Conservation (phyloP, 1,140 invertebrate species). For the Drosophila sechellia region DNA sequence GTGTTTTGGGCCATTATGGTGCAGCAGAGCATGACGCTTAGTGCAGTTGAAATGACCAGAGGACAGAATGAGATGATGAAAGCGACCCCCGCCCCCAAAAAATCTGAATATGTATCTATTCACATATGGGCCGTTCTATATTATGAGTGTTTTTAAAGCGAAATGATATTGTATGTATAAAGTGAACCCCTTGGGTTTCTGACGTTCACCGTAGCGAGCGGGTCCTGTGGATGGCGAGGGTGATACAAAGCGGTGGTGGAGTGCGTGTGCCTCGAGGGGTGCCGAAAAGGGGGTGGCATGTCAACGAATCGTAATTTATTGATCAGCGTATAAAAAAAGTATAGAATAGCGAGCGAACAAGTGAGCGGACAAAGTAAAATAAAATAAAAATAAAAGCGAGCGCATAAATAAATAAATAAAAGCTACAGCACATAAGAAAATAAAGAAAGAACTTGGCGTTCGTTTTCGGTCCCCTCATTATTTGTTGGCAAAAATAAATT, state of each 20-base stretch:
- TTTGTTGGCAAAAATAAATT: conserved; percentile 75
- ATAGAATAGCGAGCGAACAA: conserved; percentile 16
- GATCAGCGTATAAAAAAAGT: conserved; percentile 53
- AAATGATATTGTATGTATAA: background rate
- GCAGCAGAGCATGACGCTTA: conserved; percentile 64
- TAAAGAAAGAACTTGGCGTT: conserved; percentile 16
- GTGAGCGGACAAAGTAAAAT: conserved; percentile 27
- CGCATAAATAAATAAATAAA: conserved; percentile 50
- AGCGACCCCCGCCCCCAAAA: background rate
- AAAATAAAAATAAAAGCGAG: conserved; percentile 40
- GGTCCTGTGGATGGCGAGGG: background rate
- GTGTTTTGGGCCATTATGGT: conserved; percentile 69
- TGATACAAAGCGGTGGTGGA: background rate
- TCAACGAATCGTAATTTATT: conserved; percentile 78
- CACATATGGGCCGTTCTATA: background rate
- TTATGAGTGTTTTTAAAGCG: background rate
- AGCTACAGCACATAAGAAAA: conserved; percentile 8
- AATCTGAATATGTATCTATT: background rate
- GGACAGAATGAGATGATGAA: conserved; percentile 5
- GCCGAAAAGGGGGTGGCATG: conserved; percentile 58
- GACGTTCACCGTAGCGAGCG: background rate
- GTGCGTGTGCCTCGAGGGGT: conserved; percentile 22
- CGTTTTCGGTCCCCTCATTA: conserved; percentile 38
- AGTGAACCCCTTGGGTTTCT: background rate
- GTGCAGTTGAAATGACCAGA: conserved; percentile 76